Evolutionary conservation across 2,888 invertebrate genomes (phyloP).

Genomic region (Platycnemis pennipes): DNA sequence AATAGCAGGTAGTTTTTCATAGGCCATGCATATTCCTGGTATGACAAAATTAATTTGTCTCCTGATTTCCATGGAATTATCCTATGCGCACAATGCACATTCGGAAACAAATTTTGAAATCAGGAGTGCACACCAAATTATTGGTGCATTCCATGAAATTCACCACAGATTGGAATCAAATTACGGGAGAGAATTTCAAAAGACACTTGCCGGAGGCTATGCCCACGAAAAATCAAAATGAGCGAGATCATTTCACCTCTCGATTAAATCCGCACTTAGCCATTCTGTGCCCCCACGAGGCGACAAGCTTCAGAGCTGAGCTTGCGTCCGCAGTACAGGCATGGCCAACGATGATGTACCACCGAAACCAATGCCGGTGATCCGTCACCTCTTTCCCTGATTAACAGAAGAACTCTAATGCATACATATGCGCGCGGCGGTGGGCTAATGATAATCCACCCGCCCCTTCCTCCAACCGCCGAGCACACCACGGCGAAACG

Average conservation of each 20-base stretch:
- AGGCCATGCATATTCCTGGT: too few species aligned
- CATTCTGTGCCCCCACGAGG: background rate
- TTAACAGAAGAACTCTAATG: background rate
- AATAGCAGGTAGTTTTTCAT: too few species aligned
- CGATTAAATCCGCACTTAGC: background rate
- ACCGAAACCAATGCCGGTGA: background rate
- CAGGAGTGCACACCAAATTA: too few species aligned
- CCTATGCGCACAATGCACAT: too few species aligned
- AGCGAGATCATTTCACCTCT: background rate
- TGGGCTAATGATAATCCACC: conserved; percentile 2
- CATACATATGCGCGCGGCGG: background rate
- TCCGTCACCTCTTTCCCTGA: conserved; percentile 16
- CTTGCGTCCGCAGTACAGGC: background rate
- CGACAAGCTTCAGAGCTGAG: background rate
- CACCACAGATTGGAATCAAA: background rate
- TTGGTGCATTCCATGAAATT: background rate
- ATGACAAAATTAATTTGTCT: too few species aligned
- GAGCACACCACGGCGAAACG: background rate
- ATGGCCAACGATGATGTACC: background rate
- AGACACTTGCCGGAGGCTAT: background rate
- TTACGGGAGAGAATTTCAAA: background rate
- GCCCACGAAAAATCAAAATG: background rate
- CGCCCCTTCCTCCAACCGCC: background rate
- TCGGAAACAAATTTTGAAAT: too few species aligned
- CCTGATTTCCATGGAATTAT: too few species aligned